Evolutionary conservation across 1,140 invertebrate species (phyloP), one percentile per base, ranked within the genome.

Genomic region (Drosophila ironensis): DNA sequence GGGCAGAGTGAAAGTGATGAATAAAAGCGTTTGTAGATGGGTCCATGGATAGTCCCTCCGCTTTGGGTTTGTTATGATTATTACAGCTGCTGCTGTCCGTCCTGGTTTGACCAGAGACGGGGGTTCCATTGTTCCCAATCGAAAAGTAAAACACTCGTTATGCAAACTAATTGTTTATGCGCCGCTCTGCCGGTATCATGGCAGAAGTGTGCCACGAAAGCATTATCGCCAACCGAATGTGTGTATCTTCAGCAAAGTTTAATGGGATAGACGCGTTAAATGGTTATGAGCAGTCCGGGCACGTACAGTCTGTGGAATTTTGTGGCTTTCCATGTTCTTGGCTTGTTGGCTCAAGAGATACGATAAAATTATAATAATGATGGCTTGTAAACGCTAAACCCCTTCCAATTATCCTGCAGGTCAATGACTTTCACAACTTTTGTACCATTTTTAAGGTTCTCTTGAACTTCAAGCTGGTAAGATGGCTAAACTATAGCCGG

Each of bases 61-160:
- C n/a, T 68, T 27, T 40, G 64, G 64, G 64, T 22, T 59, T 81
- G 78, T 77, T 82, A 77, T 77, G 78, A 60, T 84, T 84, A 86
- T 78, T 78, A 84, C 78, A 84, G 78, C 80, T 84, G 78, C 74
- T 53, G 14, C 33, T 14, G 33, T 33, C 41, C 24, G 57, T 37
- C 27, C 25, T 33, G 24, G 5, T 35, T 22, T 64, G 44, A 50
- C 70, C 40, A 53, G 30, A 45, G 27, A 38, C 25, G 38, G 30
- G 25, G 33, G 19, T 24, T 35, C 37, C 44, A 50, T 59, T 57
- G 64, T 64, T 72, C 59, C 53, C 63, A 73, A 84, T 71, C 73
- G 68, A 28, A 70, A 78, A 80, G 59, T 71, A 71, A 66, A 76
- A 76, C 73, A 72, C 35, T 7, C 51, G 51, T 80, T 78, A 84